These are phyloP conservation scores for Hirtodrosophila duncani DNA, from an alignment of 2,888 invertebrate genomes.

Conservation along the genomic window DNA sequence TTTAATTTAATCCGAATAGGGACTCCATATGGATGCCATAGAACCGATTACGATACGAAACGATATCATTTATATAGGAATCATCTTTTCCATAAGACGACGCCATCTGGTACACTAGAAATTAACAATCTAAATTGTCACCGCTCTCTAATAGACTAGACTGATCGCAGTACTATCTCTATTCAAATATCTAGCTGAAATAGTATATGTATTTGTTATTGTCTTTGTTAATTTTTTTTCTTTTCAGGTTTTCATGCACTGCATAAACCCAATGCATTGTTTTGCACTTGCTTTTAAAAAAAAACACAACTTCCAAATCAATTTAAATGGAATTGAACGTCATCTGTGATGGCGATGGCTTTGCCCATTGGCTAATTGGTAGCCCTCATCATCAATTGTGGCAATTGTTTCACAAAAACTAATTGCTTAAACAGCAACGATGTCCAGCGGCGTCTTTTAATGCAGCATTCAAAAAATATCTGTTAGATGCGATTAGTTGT, in stretches of 20 bases:
- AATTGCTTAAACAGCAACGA: constrained; percentile 55
- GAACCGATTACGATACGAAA: too few relatives aligned
- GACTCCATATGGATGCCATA: too few relatives aligned
- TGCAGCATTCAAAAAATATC: constrained; percentile 26
- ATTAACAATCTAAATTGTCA: too few relatives aligned
- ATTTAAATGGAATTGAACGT: constrained; percentile 37
- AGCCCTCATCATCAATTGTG: constrained; percentile 38
- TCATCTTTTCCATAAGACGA: too few relatives aligned
- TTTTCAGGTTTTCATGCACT: neutral
- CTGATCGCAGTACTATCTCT: too few relatives aligned
- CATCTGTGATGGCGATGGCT: constrained; percentile 35
- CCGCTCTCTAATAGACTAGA: too few relatives aligned
- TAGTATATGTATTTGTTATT: too few relatives aligned
- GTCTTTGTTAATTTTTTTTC: neutral
- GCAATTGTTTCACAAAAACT: constrained; percentile 55
- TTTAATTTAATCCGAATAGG: too few relatives aligned
- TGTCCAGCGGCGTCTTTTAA: constrained; percentile 22
- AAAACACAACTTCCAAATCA: constrained; percentile 17
- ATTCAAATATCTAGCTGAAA: too few relatives aligned
- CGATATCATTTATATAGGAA: too few relatives aligned
- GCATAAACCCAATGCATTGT: constrained; percentile 16
- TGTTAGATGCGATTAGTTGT: constrained; percentile 54
- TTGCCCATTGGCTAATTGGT: too few relatives aligned
- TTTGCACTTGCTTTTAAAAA: constrained; percentile 34
- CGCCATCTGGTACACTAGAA: too few relatives aligned